A percentile compares a stretch with the other conserved stretches of the same genome.
Evolutionary conservation across 2,888 invertebrate species (phyloP).

Genomic region (Morpho deidamia): DNA sequence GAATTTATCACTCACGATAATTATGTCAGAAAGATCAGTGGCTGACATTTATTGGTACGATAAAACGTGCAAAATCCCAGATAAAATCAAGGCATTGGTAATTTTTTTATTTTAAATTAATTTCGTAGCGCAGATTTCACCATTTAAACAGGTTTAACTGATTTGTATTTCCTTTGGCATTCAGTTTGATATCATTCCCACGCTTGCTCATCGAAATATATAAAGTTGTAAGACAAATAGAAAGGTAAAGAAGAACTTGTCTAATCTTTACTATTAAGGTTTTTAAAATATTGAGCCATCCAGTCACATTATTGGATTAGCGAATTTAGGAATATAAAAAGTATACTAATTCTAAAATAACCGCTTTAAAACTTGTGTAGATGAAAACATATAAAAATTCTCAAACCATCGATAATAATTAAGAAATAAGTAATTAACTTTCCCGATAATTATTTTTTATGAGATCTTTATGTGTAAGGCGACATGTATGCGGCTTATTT

Average conservation of each 20-base stretch:
- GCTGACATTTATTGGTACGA: constrained; percentile 18
- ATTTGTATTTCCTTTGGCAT: constrained; percentile 35
- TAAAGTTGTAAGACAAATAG: background rate
- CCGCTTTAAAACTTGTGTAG: no score
- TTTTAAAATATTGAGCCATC: no score
- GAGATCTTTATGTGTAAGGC: constrained; percentile 33
- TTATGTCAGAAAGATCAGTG: constrained; percentile 12
- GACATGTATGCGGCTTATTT: constrained; percentile 63
- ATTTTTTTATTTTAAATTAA: constrained; percentile 21
- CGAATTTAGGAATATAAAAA: no score
- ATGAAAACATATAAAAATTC: no score
- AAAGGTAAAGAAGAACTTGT: background rate
- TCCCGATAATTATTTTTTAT: constrained; percentile 6
- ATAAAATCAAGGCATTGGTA: constrained; percentile 29
- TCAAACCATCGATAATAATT: background rate
- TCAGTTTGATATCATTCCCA: constrained; percentile 36
- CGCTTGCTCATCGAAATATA: constrained; percentile 21
- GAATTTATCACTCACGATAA: constrained; percentile 19
- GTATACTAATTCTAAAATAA: no score
- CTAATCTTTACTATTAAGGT: no score
- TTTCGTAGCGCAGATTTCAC: constrained; percentile 27
- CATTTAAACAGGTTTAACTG: constrained; percentile 39
- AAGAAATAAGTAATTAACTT: background rate
- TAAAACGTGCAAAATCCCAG: constrained; percentile 24
- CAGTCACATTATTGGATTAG: no score